Evolutionary conservation across 2,888 invertebrate genomes (phyloP).

Genomic region (Tupiocoris notatus): DNA sequence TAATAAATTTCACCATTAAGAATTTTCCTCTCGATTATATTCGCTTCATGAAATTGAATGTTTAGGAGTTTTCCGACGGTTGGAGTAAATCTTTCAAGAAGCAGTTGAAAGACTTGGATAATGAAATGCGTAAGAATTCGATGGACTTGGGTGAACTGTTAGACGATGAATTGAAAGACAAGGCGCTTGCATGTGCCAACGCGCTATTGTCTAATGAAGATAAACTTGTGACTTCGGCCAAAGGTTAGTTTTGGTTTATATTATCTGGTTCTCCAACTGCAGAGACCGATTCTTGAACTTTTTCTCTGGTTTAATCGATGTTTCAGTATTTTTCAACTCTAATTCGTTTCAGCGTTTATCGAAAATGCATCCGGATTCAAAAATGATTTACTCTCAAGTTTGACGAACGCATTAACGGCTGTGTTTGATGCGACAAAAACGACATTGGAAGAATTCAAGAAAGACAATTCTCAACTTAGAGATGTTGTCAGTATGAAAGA

Average conservation of each 20-base stretch:
- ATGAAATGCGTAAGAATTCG: constrained; percentile 20
- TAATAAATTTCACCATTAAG: too few species aligned
- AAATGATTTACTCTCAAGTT: not conserved
- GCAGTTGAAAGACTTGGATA: constrained; percentile 29
- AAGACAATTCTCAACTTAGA: constrained; percentile 1
- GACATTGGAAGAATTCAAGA: constrained; percentile 28
- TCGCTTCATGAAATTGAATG: too few species aligned
- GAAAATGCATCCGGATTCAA: constrained; percentile 3
- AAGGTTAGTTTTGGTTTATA: constrained; percentile 20
- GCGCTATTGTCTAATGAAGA: constrained; percentile 6
- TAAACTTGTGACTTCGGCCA: constrained; percentile 8
- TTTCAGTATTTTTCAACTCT: too few species aligned
- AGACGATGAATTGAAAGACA: constrained; percentile 20
- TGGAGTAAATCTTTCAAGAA: constrained; percentile 32
- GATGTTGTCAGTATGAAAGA: constrained; percentile 47
- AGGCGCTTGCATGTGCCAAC: constrained; percentile 10
- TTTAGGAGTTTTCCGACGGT: constrained; percentile 25
- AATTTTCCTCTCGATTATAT: too few species aligned
- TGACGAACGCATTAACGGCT: constrained; percentile 6
- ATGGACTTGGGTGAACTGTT: constrained; percentile 9
- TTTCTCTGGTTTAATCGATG: too few species aligned
- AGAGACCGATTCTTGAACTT: too few species aligned
- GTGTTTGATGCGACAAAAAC: constrained; percentile 16
- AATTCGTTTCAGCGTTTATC: constrained; percentile 17
- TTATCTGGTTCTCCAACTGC: too few species aligned